These are phyloP conservation scores for Drosophila funebris DNA, from an alignment of 1,140 invertebrate species.

Conservation along the genomic window DNA sequence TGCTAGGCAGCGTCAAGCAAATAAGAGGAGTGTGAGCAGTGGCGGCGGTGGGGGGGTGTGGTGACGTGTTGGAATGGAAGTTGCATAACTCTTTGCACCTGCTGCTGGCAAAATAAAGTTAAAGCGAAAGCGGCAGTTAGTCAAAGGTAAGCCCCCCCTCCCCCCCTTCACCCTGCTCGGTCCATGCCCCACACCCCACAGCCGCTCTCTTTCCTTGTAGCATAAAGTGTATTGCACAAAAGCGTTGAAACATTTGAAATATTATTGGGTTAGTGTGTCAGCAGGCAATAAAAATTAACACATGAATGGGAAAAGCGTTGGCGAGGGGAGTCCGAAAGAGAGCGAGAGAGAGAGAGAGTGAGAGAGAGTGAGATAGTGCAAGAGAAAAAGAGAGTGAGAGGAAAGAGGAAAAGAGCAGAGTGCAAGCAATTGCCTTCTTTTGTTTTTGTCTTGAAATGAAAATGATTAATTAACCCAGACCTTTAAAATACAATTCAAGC, in stretches of 20 bases:
- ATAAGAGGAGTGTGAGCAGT: neutral
- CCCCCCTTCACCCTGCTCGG: neutral
- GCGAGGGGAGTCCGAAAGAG: neutral
- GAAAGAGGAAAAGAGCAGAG: neutral
- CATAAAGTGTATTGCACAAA: slow-evolving; percentile 18
- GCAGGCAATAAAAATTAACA: slow-evolving; percentile 61
- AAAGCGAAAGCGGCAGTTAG: neutral
- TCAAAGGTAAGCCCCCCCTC: neutral
- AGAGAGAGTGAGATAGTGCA: neutral
- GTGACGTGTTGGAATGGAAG: neutral
- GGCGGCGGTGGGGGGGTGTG: neutral
- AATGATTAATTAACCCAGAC: slow-evolving; percentile 82
- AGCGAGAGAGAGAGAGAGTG: neutral
- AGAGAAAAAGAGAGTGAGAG: neutral
- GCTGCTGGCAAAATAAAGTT: too few species aligned
- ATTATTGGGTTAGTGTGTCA: slow-evolving; percentile 79
- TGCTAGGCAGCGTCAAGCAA: slow-evolving; percentile 6
- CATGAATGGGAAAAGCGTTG: slow-evolving; percentile 10
- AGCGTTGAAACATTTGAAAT: slow-evolving; percentile 48
- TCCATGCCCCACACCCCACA: neutral
- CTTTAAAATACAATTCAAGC: slow-evolving; percentile 58
- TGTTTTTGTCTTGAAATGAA: slow-evolving; percentile 42
- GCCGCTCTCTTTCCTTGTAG: neutral
- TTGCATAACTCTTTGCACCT: slow-evolving; percentile 6
- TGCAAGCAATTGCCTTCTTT: neutral